Evolutionary conservation across 2,797 vertebrate genomes (phyloP).

Genomic region (Lutjanus campechanus): DNA sequence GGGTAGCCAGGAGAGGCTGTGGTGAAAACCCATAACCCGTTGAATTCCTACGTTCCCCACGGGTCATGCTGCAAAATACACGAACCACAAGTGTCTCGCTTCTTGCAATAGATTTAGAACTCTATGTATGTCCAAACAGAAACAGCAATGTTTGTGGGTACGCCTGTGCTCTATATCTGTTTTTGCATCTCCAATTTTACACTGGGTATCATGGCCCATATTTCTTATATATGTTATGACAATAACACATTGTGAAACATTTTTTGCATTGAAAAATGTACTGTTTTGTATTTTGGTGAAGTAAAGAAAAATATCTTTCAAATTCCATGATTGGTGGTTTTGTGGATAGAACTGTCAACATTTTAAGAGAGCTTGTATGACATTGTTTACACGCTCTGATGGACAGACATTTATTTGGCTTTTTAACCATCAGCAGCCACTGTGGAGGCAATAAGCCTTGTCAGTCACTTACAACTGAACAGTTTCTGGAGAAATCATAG

Average conservation of each 20-base stretch:
- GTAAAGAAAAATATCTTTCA: constrained; percentile 58
- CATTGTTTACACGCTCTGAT: constrained; percentile 55
- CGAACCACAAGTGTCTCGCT: constrained; percentile 52
- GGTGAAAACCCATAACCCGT: constrained; percentile 34
- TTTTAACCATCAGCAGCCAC: constrained; percentile 51
- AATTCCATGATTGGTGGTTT: constrained; percentile 63
- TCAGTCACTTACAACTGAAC: constrained; percentile 30
- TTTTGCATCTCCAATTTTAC: constrained; percentile 46
- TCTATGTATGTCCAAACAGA: constrained; percentile 54
- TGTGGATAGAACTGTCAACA: constrained; percentile 51
- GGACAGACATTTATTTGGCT: constrained; percentile 58
- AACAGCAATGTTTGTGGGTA: constrained; percentile 61
- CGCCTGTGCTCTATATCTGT: constrained; percentile 54
- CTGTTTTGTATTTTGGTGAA: constrained; percentile 57
- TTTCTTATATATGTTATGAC: constrained; percentile 55
- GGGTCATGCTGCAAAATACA: constrained; percentile 45
- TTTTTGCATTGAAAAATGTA: constrained; percentile 45
- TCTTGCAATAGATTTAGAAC: constrained; percentile 49
- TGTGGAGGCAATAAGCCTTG: constrained; percentile 26
- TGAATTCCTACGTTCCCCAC: constrained; percentile 50
- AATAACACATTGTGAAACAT: constrained; percentile 63
- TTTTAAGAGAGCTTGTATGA: constrained; percentile 32
- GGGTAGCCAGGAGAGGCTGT: constrained; percentile 33
- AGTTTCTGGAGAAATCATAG: constrained; percentile 35
- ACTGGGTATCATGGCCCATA: constrained; percentile 32